phyloP scores from a whole-genome alignment of 2,113 vertebrate species.

The Gymnobelideus leadbeateri region DNA sequence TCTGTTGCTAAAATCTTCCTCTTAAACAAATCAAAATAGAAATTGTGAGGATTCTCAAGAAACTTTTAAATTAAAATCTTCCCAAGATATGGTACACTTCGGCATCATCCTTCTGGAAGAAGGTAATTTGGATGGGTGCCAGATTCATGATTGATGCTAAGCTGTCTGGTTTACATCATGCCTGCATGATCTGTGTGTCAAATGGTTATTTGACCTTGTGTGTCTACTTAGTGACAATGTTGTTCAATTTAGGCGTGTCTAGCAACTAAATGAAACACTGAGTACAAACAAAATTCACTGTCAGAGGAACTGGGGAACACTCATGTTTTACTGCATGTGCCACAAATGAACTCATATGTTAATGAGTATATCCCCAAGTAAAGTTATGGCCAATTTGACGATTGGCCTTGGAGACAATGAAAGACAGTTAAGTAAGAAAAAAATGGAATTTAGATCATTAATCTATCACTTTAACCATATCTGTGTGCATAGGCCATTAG shows the following conservation, averaged over 20 bases:
- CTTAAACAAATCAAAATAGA: conserved; percentile 58
- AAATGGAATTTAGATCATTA: not conserved
- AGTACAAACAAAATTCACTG: conserved; percentile 18
- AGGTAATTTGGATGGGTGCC: conserved; percentile 68
- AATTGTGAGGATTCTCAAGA: conserved; percentile 21
- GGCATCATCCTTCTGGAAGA: conserved; percentile 40
- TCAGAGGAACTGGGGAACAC: not conserved
- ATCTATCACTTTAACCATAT: not conserved
- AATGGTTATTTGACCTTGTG: conserved; percentile 72
- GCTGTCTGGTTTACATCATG: conserved; percentile 50
- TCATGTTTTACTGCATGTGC: conserved; percentile 19
- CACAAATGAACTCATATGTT: not conserved
- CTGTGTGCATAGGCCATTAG: not conserved
- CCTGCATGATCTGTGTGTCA: conserved; percentile 59
- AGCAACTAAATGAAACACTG: conserved; percentile 62
- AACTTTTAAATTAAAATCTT: conserved; percentile 60
- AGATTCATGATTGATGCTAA: conserved; percentile 72
- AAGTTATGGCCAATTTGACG: not conserved
- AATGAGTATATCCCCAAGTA: not conserved
- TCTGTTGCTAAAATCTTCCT: conserved; percentile 27
- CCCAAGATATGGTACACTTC: conserved; percentile 18
- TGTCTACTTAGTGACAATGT: conserved; percentile 21
- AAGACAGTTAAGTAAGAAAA: not conserved
- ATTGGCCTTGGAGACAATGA: not conserved
- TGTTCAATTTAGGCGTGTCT: conserved; percentile 52